Base-by-base conservation (phyloP, 2,888 invertebrate species). In the Stenodema calcarata region DNA sequence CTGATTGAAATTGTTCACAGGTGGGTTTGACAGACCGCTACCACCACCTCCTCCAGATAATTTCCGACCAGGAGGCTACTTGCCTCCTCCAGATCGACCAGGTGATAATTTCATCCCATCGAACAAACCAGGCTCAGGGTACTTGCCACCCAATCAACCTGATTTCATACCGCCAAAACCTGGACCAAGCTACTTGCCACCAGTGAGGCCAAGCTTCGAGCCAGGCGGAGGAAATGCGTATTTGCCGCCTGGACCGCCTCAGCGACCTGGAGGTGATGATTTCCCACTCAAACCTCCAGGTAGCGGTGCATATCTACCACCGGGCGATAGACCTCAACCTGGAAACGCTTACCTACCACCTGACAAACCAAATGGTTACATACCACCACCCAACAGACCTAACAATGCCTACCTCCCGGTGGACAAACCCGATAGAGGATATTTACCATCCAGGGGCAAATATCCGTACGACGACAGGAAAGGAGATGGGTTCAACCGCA, bases 41-140 rank as follows among this genome's bases (percentile, higher is more conserved):
- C 84, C 44, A 44, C 80, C 80, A 23, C 62, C 70, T 70, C 87
- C 47, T 41, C 41, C 54, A 69, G 87, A 16, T 28, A 81, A 30
- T 42, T 86, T 62, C 44, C 84, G 80, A 27, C 86, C 79, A n/a
- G 87, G 50, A 16, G 87, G 47, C 28, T 87, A 87, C 62, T 44
- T 81, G 6, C 86, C 62, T 4, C 62, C 86, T 27, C 88, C 88
- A 41, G 75, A 47, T 14, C 50, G 62, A 44, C 88, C 87, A 0
- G 78, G 54, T 16, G 86, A 79, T 27, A 79, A 79, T 23, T 79
- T 54, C 30, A 54, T 79, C 12, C 86, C 86, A n/a, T 14, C 41
- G 41, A 70, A 70, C 73, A 42, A 69, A 35, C 69, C 76, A 9
- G 73, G 84, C 11, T 35, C 62, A 7, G 76, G 50, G 23, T 86